phyloP scores from a whole-genome alignment of 1,140 invertebrate genomes.

The Papilio glaucus region DNA sequence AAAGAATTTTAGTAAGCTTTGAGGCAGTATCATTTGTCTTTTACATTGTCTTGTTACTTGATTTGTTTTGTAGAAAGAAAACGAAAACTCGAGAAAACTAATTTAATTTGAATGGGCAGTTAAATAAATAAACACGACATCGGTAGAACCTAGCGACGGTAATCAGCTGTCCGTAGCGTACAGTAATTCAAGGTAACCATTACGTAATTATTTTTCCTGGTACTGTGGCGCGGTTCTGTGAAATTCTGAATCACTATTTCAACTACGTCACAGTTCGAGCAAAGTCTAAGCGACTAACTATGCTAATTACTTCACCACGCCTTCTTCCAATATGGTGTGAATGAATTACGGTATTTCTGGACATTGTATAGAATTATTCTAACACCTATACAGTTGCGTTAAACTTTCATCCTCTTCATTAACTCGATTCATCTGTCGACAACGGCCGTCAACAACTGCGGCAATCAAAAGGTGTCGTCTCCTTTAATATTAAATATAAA shows the following conservation, averaged over 20 bases:
- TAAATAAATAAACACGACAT: not conserved
- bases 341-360: not conserved
- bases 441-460: too few species aligned
- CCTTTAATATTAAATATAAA: too few species aligned
- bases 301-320: not conserved
- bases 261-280: not conserved
- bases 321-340: not conserved
- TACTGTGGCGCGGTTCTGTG: not conserved
- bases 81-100: not conserved
- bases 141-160: not conserved
- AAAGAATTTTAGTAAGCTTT: not conserved
- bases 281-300: constrained; percentile 6
- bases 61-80: not conserved
- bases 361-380: not conserved
- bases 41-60: not conserved
- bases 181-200: not conserved
- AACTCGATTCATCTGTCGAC: too few species aligned
- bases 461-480: too few species aligned
- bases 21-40: not conserved
- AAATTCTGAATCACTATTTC: too few species aligned
- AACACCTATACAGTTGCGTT: not conserved
- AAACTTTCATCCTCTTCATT: not conserved
- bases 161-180: not conserved
- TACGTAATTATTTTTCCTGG: constrained; percentile 2
- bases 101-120: not conserved